Evolutionary conservation across 2,888 invertebrate genomes (phyloP).

Genomic region (Philereme vetulata): DNA sequence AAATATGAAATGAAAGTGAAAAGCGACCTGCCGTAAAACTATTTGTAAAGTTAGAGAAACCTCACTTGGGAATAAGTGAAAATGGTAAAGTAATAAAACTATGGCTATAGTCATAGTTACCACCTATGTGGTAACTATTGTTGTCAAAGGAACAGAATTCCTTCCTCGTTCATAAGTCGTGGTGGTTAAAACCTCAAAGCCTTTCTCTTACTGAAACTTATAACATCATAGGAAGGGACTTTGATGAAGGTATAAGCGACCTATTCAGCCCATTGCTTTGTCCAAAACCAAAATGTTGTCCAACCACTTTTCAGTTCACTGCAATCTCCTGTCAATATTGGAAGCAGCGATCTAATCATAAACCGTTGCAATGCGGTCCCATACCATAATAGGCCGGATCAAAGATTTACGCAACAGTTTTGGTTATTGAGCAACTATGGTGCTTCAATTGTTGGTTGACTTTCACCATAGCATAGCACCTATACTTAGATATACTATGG

Average conservation of each 20-base stretch:
- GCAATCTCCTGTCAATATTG: constrained; percentile 24
- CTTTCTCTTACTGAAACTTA: too few species aligned
- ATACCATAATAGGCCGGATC: constrained; percentile 37
- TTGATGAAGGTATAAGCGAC: too few species aligned
- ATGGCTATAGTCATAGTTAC: background rate
- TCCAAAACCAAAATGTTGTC: constrained; percentile 2
- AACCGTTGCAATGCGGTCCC: constrained; percentile 35
- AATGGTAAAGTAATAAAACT: constrained; percentile 17
- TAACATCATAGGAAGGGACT: too few species aligned
- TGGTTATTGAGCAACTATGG: constrained; percentile 32
- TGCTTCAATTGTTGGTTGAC: constrained; percentile 41
- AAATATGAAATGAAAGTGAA: constrained; percentile 37
- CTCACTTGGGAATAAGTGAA: constrained; percentile 31
- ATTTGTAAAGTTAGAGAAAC: constrained; percentile 40
- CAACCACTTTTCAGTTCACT: constrained; percentile 16
- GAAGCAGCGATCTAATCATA: constrained; percentile 24
- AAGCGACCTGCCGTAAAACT: constrained; percentile 32
- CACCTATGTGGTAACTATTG: constrained; percentile 2
- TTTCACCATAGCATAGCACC: constrained; percentile 42
- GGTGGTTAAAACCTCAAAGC: too few species aligned
- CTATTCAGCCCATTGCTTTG: too few species aligned
- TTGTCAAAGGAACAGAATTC: too few species aligned
- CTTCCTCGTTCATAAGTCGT: too few species aligned
- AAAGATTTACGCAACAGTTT: constrained; percentile 42
- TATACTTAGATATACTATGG: constrained; percentile 13